Evolutionary conservation across 2,113 vertebrate genomes (phyloP), one percentile per base, ranked within the genome.

Genomic region (Phylloscopus whistleri): DNA sequence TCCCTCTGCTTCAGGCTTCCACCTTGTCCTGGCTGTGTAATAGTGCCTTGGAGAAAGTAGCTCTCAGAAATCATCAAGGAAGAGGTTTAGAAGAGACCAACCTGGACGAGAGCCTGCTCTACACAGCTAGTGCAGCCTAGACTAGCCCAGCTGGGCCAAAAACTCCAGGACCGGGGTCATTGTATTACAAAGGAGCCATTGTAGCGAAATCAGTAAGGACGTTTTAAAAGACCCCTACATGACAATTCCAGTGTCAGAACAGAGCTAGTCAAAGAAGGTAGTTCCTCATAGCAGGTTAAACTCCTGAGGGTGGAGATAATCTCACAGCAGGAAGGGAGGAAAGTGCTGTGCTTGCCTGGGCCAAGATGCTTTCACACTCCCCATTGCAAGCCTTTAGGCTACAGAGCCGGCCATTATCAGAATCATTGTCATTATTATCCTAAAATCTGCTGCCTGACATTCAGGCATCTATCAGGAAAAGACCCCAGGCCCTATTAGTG

Each of bases 401-500:
- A 92, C 58, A 44, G 94, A 94, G 86, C 70, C 27, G 75, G 74
- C 96, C 97, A 97, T 98, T 97, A 96, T 95, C 97, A 97, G 84
- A 94, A 96, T 97, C 97, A 97, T 96, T 98, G 97, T 97, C 97
- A 97, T 96, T 82, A 95, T 97, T 97, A 97, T 97, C 96, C 94
- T 72, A 77, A 93, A 97, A 98, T 97, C 97, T 97, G 87, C 90
- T 92, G 91, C 93, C 89, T 93, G 10, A 70, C 84, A 96, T 97
- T 96, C 91, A 96, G 94, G 93, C 96, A 93, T 92, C 96, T 96
- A 97, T 95, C 96, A 96, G 90, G 94, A 93, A 95, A 97, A 94
- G 94, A 96, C 94, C 85, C 76, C 69, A 95, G 93, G 91, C 87
- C 69, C 89, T 95, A 97, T 96, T 97, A 97, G 94, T 84, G 68